phyloP scores from a whole-genome alignment of 2,888 invertebrate species.

The Branchellion lobata region DNA sequence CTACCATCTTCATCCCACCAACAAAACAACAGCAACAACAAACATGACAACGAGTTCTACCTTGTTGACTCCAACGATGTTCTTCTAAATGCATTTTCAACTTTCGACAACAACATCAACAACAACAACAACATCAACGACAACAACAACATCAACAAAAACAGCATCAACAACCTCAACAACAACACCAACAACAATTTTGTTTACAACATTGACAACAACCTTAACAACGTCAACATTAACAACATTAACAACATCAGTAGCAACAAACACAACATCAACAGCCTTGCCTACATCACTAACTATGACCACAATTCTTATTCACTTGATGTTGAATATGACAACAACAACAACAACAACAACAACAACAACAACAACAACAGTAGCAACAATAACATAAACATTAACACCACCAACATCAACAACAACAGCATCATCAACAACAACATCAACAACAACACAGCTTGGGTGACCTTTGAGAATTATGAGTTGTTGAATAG shows the following conservation, averaged over 20 bases:
- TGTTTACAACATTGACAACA: neutral
- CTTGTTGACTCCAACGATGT: neutral
- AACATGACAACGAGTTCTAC: neutral
- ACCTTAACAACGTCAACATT: neutral
- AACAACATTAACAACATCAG: neutral
- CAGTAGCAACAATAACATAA: neutral
- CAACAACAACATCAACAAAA: neutral
- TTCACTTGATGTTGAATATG: neutral
- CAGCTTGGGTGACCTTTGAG: too few species aligned
- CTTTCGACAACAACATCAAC: conserved; percentile 1
- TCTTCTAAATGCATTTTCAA: neutral
- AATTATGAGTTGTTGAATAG: too few species aligned
- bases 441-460: too few species aligned
- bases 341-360: neutral
- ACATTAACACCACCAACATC: neutral
- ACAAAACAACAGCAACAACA: neutral
- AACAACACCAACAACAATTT: neutral
- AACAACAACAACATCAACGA: neutral
- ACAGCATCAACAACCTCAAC: neutral
- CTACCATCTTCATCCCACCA: neutral
- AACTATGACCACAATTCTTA: neutral
- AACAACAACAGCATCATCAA: too few species aligned
- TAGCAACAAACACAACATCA: neutral
- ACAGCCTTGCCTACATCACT: neutral
- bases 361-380: neutral